A percentile compares a stretch with the other conserved stretches of the same genome.
Conservation (phyloP, 2,888 invertebrate species). For the Hypena proboscidalis region DNA sequence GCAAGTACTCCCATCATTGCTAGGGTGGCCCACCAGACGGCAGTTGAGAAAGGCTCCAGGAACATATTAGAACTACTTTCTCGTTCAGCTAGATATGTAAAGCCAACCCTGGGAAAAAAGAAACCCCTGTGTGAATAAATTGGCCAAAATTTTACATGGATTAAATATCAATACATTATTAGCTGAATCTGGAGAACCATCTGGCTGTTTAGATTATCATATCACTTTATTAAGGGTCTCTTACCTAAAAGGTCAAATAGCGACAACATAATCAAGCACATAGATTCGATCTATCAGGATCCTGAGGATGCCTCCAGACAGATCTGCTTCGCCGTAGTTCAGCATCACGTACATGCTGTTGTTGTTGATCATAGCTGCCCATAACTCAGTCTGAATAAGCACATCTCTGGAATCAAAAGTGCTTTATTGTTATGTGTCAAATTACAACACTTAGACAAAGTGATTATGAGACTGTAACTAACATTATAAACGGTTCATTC, state of each 20-base stretch:
- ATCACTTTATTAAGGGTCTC: too few relatives aligned
- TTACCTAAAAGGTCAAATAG: conserved; percentile 70
- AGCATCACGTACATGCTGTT: conserved; percentile 66
- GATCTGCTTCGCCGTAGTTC: conserved; percentile 52
- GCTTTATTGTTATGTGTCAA: too few relatives aligned
- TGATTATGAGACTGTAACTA: too few relatives aligned
- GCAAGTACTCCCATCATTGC: conserved; percentile 55
- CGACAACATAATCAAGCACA: conserved; percentile 59
- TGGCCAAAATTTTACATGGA: too few relatives aligned
- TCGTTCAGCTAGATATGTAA: conserved; percentile 71
- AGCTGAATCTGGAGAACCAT: too few relatives aligned
- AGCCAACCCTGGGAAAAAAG: conserved; percentile 74
- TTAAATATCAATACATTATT: too few relatives aligned
- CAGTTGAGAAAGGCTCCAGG: conserved; percentile 64
- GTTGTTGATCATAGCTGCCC: conserved; percentile 56
- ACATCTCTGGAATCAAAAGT: conserved; percentile 58
- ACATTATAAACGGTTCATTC: too few relatives aligned
- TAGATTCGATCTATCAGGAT: conserved; percentile 49
- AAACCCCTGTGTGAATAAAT: too few relatives aligned
- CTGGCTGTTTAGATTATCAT: too few relatives aligned
- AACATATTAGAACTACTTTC: conserved; percentile 76
- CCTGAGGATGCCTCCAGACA: conserved; percentile 60
- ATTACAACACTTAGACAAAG: too few relatives aligned
- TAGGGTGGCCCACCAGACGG: conserved; percentile 65
- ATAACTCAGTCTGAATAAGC: conserved; percentile 52